Evolutionary conservation across 2,797 vertebrate genomes (phyloP), one percentile per base, ranked within the genome.

Genomic region (Sebastes ruberrimus): DNA sequence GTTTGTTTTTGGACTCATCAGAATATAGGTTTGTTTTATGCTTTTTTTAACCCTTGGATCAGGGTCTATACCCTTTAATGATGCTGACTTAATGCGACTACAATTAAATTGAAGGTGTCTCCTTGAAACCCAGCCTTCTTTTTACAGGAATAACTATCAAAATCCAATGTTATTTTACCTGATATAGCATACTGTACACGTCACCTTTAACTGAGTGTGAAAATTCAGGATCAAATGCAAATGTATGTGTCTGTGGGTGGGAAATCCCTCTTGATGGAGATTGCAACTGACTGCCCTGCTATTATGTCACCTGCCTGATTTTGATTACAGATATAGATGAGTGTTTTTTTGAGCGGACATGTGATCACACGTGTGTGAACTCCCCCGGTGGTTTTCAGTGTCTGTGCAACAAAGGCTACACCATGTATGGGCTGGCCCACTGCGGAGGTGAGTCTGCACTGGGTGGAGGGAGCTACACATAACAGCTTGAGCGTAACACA

Each of bases 281-380:
- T 75, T 83, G 46, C 76, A 22, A 77, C 91, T 85, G 63, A 86
- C 85, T 89, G 86, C 90, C 71, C 83, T 89, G 83, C 91, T 90
- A 88, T 90, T 90, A 93, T 93, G 67, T 89, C 89, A 84, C 86
- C 87, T 82, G 60, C 61, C 71, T 93, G 77, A 83, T 93, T 93
- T 74, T 95, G 88, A 95, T 95, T 96, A 88, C 96, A 99, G 99
- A 99, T 96, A 94, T 99, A 82, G 98, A 99, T 30, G 99, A 99
- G 90, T 99, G 99, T 93, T 98, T 97, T 83, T 98, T 99, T 77
- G 97, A 99, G 87, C 96, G 98, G 90, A 97, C 97, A 10, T 99
- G 99, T 65, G 98, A 97, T 95, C 99, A 99, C 95, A 97, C 91
- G 30, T 99, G 99, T 95, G 95, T 97, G 94, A 99, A 99, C 95